These are phyloP conservation scores for Prolemur simus DNA, from an alignment of 2,113 vertebrate genomes.

Conservation along the genomic window DNA sequence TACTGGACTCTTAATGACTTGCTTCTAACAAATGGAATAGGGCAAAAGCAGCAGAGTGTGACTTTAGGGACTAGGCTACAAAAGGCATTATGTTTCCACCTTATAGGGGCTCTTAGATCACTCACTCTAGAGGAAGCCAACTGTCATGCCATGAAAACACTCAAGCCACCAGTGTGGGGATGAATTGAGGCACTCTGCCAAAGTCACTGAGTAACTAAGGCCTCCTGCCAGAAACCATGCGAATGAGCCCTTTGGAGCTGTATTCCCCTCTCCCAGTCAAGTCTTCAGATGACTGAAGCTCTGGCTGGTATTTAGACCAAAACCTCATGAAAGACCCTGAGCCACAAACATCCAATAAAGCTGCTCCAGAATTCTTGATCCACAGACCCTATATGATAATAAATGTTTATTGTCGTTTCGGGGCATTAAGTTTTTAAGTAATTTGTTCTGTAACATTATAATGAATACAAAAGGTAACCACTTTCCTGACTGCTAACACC, in stretches of 20 bases:
- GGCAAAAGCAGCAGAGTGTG: not conserved
- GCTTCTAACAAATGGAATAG: not conserved
- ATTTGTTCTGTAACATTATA: not conserved
- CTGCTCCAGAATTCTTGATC: not conserved
- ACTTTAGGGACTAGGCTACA: not conserved
- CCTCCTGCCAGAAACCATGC: not conserved
- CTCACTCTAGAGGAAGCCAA: not conserved
- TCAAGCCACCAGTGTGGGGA: not conserved
- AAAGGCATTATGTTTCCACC: not conserved
- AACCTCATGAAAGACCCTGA: not conserved
- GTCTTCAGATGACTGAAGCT: not conserved
- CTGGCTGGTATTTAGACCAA: not conserved
- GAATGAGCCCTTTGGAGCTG: not conserved
- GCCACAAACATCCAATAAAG: not conserved
- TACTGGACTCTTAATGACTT: not conserved
- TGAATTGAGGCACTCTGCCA: not conserved
- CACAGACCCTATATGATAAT: not conserved
- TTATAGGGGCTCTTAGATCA: not conserved
- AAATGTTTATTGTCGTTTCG: not conserved
- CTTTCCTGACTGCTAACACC: not conserved
- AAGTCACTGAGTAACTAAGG: not conserved
- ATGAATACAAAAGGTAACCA: not conserved
- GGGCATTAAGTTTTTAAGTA: not conserved
- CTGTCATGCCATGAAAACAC: not conserved
- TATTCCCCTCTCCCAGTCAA: not conserved